A percentile compares a stretch with the other conserved stretches of the same genome.
Evolutionary conservation across 2,888 invertebrate species (phyloP).

Genomic region (Malthinus seriepunctatus): DNA sequence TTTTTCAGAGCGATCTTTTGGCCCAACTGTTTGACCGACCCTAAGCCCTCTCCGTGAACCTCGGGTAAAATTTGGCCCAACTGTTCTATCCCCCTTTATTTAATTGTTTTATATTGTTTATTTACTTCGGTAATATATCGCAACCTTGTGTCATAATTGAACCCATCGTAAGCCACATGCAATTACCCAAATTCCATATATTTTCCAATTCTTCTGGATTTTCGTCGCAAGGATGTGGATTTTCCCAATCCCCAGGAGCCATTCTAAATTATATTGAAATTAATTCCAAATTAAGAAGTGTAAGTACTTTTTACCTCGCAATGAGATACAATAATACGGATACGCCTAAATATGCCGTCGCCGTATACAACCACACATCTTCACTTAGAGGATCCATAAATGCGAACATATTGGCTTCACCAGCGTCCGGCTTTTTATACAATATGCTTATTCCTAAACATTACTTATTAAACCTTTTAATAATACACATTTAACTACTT

Average conservation of each 20-base stretch:
- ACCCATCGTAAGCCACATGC: constrained; percentile 91
- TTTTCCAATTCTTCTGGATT: constrained; percentile 89
- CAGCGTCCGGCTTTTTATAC: constrained; percentile 77
- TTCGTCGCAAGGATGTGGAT: constrained; percentile 88
- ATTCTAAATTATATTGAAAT: constrained; percentile 59
- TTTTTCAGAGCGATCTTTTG: no score
- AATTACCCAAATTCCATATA: constrained; percentile 84
- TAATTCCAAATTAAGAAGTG: background rate
- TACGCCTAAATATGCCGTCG: constrained; percentile 80
- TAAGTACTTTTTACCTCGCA: constrained; percentile 55
- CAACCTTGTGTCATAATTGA: constrained; percentile 94
- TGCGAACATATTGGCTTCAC: constrained; percentile 53
- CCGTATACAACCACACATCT: constrained; percentile 89
- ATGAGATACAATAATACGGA: constrained; percentile 80
- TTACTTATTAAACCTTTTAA: background rate
- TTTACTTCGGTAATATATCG: constrained; percentile 87
- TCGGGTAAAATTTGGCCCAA: no score
- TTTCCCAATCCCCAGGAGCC: constrained; percentile 91
- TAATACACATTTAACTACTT: no score
- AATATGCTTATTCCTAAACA: constrained; percentile 70
- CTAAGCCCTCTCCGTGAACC: no score
- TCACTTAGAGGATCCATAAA: constrained; percentile 86
- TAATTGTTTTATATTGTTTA: background rate
- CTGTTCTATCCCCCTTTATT: no score
- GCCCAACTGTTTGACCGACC: no score